These are phyloP conservation scores for Enteromius thamalakanensis DNA, from an alignment of 2,797 vertebrate species.

Conservation along the genomic window DNA sequence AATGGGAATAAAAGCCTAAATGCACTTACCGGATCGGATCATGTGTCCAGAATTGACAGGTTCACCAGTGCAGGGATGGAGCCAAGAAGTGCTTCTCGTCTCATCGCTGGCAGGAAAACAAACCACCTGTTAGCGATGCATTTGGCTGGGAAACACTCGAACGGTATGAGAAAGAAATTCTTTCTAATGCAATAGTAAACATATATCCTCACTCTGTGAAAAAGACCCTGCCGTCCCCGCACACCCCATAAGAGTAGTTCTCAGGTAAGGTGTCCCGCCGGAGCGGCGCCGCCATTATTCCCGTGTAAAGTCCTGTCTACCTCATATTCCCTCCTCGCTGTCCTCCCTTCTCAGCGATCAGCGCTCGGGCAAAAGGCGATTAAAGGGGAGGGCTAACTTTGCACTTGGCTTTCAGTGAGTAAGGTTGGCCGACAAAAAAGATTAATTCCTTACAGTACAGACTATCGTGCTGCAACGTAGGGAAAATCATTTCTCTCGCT, in stretches of 20 bases:
- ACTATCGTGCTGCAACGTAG: not conserved
- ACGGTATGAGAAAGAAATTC: not conserved
- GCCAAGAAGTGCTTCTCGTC: conserved; percentile 84
- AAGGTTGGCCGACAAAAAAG: conserved; percentile 57
- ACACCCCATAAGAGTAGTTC: conserved; percentile 90
- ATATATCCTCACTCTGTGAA: conserved; percentile 85
- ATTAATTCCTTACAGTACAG: not conserved
- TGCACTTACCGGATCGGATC: conserved; percentile 89
- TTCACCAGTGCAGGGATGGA: conserved; percentile 88
- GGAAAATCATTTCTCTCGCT: not conserved
- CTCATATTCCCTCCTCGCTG: conserved; percentile 69
- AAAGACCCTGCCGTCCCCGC: conserved; percentile 90
- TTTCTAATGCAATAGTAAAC: conserved; percentile 20
- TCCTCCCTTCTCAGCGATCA: conserved; percentile 57
- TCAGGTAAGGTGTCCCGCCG: conserved; percentile 88
- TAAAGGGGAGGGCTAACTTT: conserved; percentile 65
- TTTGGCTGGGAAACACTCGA: conserved; percentile 58
- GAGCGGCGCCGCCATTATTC: conserved; percentile 88
- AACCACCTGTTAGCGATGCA: conserved; percentile 76
- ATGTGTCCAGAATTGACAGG: conserved; percentile 95
- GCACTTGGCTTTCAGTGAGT: conserved; percentile 27
- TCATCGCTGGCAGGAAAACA: conserved; percentile 79
- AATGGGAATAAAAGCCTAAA: not conserved
- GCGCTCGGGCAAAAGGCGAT: conserved; percentile 61
- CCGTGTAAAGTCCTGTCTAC: conserved; percentile 64